These are phyloP conservation scores for Euleptes europaea DNA, from an alignment of 2,113 vertebrate species.

Conservation along the genomic window DNA sequence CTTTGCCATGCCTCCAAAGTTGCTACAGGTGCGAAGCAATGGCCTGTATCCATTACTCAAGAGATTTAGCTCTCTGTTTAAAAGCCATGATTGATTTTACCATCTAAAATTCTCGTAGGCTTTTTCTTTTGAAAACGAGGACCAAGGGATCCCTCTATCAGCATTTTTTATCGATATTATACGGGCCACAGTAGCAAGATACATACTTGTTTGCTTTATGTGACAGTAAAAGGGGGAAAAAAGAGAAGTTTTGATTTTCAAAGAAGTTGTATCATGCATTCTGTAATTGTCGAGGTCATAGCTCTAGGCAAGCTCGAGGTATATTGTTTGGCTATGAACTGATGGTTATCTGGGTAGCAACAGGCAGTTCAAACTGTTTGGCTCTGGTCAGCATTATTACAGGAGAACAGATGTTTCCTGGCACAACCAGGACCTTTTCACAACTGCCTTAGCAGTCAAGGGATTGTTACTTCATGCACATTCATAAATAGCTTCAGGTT, in stretches of 20 bases:
- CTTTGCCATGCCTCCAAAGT: no score
- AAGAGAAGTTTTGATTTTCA: not conserved
- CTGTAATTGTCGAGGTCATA: not conserved
- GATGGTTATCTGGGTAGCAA: slow-evolving; percentile 9
- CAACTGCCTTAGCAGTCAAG: not conserved
- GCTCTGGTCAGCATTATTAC: slow-evolving; percentile 24
- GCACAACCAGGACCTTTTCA: not conserved
- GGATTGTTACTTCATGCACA: not conserved
- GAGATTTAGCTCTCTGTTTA: not conserved
- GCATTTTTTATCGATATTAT: not conserved
- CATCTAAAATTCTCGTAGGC: not conserved
- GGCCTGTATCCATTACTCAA: not conserved
- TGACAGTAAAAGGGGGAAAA: not conserved
- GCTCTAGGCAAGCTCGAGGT: not conserved
- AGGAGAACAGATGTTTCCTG: slow-evolving; percentile 21
- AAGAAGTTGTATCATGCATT: not conserved
- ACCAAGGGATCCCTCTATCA: not conserved
- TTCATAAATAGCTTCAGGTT: not conserved
- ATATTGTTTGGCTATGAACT: not conserved
- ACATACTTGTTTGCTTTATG: not conserved
- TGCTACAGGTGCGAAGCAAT: no score
- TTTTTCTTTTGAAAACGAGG: not conserved
- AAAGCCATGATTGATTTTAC: not conserved
- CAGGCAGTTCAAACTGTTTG: slow-evolving; percentile 9
- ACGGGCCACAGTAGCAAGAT: not conserved